These are phyloP conservation scores for Coluber constrictor DNA, from an alignment of 2,797 vertebrate genomes.

Conservation along the genomic window DNA sequence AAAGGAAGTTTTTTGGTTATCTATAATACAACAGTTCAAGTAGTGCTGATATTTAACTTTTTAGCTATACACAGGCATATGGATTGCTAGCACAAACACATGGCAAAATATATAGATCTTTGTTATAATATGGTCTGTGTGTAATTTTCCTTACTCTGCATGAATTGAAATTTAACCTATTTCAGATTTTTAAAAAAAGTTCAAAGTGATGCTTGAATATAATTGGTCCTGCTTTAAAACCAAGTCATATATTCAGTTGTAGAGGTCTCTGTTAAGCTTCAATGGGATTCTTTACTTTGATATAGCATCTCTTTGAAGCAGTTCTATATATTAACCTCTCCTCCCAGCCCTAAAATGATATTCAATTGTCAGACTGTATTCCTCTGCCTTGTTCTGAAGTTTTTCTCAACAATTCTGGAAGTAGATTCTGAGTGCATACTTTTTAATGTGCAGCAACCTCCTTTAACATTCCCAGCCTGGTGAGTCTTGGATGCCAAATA, in stretches of 20 bases:
- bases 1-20: constrained; percentile 6
- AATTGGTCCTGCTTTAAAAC: not conserved
- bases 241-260: not conserved
- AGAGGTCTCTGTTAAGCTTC: not conserved
- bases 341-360: not conserved
- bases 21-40: not conserved
- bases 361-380: not conserved
- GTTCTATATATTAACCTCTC: not conserved
- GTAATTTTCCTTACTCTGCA: not conserved
- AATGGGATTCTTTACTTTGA: not conserved
- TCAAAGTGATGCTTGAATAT: not conserved
- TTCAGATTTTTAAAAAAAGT: not conserved
- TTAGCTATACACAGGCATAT: not conserved
- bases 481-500: not conserved
- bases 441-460: not conserved
- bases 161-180: not conserved
- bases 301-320: not conserved
- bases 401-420: not conserved
- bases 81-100: not conserved
- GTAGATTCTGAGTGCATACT: not conserved
- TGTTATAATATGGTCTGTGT: not conserved
- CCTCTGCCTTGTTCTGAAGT: not conserved
- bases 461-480: not conserved
- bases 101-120: not conserved
- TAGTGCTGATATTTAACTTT: not conserved